Evolutionary conservation across 2,888 invertebrate genomes (phyloP).

Genomic region (Ctenicera cuprea): DNA sequence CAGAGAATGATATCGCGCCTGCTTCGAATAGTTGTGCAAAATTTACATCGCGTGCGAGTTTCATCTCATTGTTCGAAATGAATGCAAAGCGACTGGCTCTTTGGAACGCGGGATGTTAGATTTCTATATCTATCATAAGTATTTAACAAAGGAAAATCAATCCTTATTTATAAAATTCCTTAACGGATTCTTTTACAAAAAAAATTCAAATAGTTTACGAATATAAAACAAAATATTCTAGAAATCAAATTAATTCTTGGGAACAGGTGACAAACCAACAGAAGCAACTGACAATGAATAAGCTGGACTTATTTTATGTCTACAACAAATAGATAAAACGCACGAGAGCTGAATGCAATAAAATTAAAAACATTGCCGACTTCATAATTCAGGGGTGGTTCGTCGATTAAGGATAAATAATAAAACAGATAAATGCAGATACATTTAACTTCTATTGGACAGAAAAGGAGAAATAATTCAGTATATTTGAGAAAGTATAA

Average conservation of each 20-base stretch:
- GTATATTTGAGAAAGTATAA: too few species aligned
- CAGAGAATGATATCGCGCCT: constrained; percentile 69
- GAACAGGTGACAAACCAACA: constrained; percentile 15
- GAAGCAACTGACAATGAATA: constrained; percentile 24
- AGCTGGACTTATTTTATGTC: background rate
- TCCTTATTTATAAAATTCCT: constrained; percentile 32
- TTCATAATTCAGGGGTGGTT: background rate
- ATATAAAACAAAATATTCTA: too few species aligned
- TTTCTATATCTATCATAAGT: constrained; percentile 55
- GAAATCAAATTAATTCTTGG: too few species aligned
- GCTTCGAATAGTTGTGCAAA: constrained; percentile 72
- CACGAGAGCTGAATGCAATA: constrained; percentile 1
- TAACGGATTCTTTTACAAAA: constrained; percentile 5
- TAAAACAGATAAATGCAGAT: too few species aligned
- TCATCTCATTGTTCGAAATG: constrained; percentile 72
- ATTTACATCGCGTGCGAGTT: constrained; percentile 70
- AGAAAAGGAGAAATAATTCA: too few species aligned
- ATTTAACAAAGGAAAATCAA: constrained; percentile 36
- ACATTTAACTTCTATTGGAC: too few species aligned
- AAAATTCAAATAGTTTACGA: too few species aligned
- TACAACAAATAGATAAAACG: constrained; percentile 4
- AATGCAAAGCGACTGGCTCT: constrained; percentile 68
- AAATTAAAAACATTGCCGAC: background rate
- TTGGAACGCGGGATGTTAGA: constrained; percentile 51
- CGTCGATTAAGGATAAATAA: background rate